Conservation (phyloP, 2,888 invertebrate species). For the Nemotelus nigrinus region DNA sequence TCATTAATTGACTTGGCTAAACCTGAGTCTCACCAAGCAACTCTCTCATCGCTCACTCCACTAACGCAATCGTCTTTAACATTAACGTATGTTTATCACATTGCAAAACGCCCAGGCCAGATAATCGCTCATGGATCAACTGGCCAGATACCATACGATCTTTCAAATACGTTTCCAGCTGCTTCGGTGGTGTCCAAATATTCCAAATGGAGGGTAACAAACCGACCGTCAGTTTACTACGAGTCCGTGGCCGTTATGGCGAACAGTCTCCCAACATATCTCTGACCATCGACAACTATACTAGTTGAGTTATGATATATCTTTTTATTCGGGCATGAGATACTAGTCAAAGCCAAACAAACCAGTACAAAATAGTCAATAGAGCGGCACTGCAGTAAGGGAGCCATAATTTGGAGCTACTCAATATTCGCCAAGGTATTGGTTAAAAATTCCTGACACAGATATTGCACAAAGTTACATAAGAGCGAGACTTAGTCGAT, state of each 20-base stretch:
- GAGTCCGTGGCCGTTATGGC: no score
- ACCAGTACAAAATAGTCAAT: no score
- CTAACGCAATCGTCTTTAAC: conserved; percentile 8
- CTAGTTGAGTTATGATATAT: no score
- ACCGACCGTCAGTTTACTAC: no score
- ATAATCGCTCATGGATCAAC: conserved; percentile 24
- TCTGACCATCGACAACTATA: no score
- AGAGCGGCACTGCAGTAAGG: neutral
- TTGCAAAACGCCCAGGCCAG: conserved; percentile 8
- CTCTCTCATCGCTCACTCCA: neutral
- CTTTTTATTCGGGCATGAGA: no score
- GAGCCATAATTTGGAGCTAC: neutral
- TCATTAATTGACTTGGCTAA: no score
- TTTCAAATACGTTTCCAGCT: neutral
- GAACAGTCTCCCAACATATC: no score
- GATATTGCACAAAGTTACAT: conserved; percentile 41
- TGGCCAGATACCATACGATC: neutral
- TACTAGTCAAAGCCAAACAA: no score
- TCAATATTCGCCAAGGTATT: conserved; percentile 26
- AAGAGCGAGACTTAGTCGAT: conserved; percentile 33
- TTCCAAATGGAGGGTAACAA: no score
- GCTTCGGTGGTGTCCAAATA: no score
- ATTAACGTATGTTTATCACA: neutral
- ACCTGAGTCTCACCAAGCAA: neutral
- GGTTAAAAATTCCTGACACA: conserved; percentile 35